These are phyloP conservation scores for Taphrorychus bicolor DNA, from an alignment of 2,888 invertebrate genomes.

Conservation along the genomic window DNA sequence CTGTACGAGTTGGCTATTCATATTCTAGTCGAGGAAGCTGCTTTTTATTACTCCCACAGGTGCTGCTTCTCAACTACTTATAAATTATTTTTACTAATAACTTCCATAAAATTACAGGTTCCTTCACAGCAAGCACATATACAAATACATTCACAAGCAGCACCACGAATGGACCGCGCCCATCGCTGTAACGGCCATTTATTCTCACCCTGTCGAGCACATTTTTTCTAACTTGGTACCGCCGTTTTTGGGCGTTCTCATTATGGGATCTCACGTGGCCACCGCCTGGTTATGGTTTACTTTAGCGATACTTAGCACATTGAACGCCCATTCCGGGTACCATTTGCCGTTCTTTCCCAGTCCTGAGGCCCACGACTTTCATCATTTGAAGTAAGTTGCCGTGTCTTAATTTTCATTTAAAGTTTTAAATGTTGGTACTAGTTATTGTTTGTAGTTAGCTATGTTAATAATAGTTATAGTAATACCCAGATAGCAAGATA, in stretches of 20 bases:
- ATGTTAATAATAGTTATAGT: too few species aligned
- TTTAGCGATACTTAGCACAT: slow-evolving; percentile 77
- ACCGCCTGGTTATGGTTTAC: slow-evolving; percentile 82
- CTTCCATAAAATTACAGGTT: slow-evolving; percentile 62
- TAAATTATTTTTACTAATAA: background rate
- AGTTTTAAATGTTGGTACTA: too few species aligned
- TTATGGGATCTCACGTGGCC: slow-evolving; percentile 79
- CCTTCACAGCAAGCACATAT: slow-evolving; percentile 75
- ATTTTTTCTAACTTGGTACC: slow-evolving; percentile 80
- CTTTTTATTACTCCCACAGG: slow-evolving; percentile 87
- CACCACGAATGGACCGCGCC: slow-evolving; percentile 92
- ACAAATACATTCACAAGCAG: slow-evolving; percentile 83
- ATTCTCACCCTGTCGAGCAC: slow-evolving; percentile 82
- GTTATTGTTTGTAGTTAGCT: too few species aligned
- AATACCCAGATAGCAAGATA: too few species aligned
- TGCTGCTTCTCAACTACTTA: too few species aligned
- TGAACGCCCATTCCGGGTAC: slow-evolving; percentile 85
- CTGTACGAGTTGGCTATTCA: slow-evolving; percentile 76
- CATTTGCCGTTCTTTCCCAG: slow-evolving; percentile 86
- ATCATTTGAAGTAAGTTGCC: slow-evolving; percentile 77
- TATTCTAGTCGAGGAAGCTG: slow-evolving; percentile 79
- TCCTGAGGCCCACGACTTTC: slow-evolving; percentile 87
- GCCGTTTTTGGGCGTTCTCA: slow-evolving; percentile 74
- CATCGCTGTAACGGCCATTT: slow-evolving; percentile 81
- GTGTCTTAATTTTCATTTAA: too few species aligned